Percentiles rank a stretch among this genome's conserved stretches.
Conservation (phyloP, 2,888 invertebrate species). For the Rotaria sp. region DNA sequence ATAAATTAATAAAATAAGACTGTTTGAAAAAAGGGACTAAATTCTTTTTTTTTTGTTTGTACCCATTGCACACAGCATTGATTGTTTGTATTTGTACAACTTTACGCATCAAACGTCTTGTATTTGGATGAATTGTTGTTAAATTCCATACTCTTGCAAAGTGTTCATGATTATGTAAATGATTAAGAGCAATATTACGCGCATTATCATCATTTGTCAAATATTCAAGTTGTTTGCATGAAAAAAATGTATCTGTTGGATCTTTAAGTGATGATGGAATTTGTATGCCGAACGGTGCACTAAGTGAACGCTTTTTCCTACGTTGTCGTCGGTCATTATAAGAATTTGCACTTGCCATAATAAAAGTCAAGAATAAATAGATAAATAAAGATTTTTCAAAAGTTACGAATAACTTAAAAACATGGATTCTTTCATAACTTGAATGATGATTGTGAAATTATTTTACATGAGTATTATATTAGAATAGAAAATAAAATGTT, state of each 20-base stretch:
- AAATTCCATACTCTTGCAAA: background rate
- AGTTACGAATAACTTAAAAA: no score
- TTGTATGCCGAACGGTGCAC: background rate
- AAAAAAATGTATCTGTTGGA: background rate
- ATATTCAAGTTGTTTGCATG: background rate
- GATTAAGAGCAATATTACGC: background rate
- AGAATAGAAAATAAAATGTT: no score
- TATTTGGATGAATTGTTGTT: background rate
- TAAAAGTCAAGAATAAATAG: no score
- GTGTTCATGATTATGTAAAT: background rate
- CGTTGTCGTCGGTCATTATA: no score
- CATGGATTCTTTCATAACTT: no score
- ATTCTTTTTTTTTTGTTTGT: background rate
- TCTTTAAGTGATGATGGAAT: background rate
- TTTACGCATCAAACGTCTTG: background rate
- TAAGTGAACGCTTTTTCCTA: no score
- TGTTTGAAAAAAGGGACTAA: no score
- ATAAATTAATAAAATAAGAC: background rate
- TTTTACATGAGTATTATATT: no score
- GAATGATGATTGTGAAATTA: no score
- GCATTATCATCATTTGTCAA: background rate
- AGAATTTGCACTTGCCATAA: no score
- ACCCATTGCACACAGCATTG: background rate
- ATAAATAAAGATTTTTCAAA: no score
- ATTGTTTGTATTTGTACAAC: slow-evolving; percentile 3